Conservation (phyloP, 2,797 vertebrate genomes). For the Vipera latastei region DNA sequence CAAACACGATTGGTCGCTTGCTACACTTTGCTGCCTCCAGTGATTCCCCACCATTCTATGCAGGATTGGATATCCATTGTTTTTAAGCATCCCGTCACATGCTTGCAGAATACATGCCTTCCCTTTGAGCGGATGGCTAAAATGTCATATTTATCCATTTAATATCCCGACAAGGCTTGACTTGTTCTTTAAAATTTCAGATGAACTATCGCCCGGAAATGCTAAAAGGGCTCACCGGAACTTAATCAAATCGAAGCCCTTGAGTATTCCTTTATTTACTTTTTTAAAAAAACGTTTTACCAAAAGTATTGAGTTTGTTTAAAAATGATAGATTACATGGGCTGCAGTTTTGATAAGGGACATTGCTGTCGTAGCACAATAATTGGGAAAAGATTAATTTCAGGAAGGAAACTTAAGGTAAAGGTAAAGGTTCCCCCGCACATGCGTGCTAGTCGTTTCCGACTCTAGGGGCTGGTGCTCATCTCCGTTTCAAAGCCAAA, state of each 20-base stretch:
- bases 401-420: not conserved
- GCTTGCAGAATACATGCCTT: not conserved
- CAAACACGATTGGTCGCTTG: not conserved
- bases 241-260: not conserved
- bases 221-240: not conserved
- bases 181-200: not conserved
- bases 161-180: not conserved
- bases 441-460: too few relatives aligned
- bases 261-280: not conserved
- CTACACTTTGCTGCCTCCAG: not conserved
- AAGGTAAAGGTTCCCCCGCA: too few relatives aligned
- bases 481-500: too few relatives aligned
- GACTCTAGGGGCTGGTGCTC: too few relatives aligned
- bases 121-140: not conserved
- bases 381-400: constrained; percentile 18
- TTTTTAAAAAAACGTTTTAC: not conserved
- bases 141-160: not conserved
- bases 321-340: constrained; percentile 13
- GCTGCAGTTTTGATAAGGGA: not conserved
- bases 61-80: not conserved
- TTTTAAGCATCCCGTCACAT: not conserved
- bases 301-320: not conserved
- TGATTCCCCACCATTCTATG: not conserved
- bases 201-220: not conserved
- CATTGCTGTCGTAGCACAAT: not conserved